Conservation (phyloP, 2,113 vertebrate genomes). For the Nerophis ophidion region DNA sequence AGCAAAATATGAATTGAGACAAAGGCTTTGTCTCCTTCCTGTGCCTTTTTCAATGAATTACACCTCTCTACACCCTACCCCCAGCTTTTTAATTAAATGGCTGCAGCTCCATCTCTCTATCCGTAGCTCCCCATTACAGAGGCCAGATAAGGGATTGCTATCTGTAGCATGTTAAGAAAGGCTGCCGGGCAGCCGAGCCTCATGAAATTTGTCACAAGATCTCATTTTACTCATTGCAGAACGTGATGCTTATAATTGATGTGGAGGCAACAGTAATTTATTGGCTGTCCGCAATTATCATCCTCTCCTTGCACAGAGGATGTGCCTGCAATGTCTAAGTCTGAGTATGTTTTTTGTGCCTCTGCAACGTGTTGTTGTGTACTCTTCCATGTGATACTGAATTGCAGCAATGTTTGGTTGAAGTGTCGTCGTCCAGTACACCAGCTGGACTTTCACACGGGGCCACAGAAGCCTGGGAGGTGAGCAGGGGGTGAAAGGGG, state of each 20-base stretch:
- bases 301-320: constrained; percentile 74
- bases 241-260: constrained; percentile 83
- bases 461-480: constrained; percentile 42
- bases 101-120: constrained; percentile 83
- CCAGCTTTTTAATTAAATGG: constrained; percentile 96
- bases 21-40: constrained; percentile 78
- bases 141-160: constrained; percentile 83
- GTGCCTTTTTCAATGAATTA: constrained; percentile 77
- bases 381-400: constrained; percentile 50
- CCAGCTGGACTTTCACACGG: constrained; percentile 72
- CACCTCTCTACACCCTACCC: constrained; percentile 69
- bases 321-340: constrained; percentile 81
- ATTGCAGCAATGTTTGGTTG: constrained; percentile 32
- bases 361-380: constrained; percentile 40
- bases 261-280: constrained; percentile 82
- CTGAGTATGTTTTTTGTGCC: constrained; percentile 53
- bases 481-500: constrained; percentile 35
- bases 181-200: constrained; percentile 78
- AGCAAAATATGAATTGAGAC: constrained; percentile 77
- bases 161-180: constrained; percentile 84
- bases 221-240: constrained; percentile 85
- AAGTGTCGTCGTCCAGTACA: constrained; percentile 42
- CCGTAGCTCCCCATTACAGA: constrained; percentile 81
- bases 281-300: constrained; percentile 80
- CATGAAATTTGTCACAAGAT: constrained; percentile 85